Conservation (phyloP, 2,888 invertebrate species). For the Noctua janthe region DNA sequence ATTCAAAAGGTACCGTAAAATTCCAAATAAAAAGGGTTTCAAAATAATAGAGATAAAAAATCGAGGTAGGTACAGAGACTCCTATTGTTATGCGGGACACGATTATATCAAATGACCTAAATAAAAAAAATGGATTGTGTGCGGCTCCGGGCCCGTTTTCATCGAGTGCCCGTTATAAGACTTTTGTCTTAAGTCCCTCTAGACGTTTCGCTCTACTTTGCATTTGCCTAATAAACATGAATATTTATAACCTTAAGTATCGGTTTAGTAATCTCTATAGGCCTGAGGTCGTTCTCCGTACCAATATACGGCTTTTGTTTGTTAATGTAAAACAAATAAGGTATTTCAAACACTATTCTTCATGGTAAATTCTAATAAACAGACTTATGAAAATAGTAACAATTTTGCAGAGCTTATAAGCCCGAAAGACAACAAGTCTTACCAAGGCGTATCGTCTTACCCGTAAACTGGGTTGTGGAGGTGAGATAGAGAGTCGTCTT, state of each 20-base stretch:
- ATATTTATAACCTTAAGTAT: slow-evolving; percentile 41
- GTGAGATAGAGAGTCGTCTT: background rate
- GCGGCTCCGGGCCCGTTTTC: slow-evolving; percentile 4
- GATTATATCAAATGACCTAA: slow-evolving; percentile 8
- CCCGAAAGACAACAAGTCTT: background rate
- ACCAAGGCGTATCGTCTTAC: background rate
- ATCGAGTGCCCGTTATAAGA: slow-evolving; percentile 2
- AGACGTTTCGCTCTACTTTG: slow-evolving; percentile 15
- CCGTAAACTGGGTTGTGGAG: background rate
- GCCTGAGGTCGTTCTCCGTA: slow-evolving; percentile 14
- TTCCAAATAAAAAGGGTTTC: background rate
- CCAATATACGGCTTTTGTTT: slow-evolving; percentile 6
- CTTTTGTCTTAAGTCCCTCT: slow-evolving; percentile 24
- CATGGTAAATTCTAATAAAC: background rate
- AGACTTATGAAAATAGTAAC: background rate
- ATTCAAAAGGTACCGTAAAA: background rate
- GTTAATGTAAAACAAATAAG: slow-evolving; percentile 10
- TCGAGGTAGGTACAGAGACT: background rate
- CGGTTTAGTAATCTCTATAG: slow-evolving; percentile 26
- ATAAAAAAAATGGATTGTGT: slow-evolving; percentile 13
- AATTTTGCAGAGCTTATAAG: background rate
- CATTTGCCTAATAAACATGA: slow-evolving; percentile 46
- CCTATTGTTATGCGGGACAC: slow-evolving; percentile 5
- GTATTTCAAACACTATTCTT: background rate
- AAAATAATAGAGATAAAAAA: background rate